Conservation (phyloP, 2,888 invertebrate species). For the Helobdella robusta region DNA sequence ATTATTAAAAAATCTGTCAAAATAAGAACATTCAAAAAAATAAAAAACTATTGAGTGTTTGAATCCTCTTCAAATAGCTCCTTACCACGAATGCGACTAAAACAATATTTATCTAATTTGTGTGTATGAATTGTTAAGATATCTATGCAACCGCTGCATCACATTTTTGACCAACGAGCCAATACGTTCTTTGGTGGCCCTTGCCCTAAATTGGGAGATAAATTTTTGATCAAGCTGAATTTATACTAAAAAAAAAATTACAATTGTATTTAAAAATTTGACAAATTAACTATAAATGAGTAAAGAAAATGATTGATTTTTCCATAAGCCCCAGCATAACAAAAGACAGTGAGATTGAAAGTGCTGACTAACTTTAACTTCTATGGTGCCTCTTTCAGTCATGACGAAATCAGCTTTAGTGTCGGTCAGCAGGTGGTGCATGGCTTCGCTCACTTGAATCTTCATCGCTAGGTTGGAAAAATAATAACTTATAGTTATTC, state of each 20-base stretch:
- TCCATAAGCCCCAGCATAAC: too few relatives aligned
- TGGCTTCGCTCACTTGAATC: constrained; percentile 17
- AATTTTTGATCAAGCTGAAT: neutral
- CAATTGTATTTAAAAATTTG: neutral
- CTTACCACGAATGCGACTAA: too few relatives aligned
- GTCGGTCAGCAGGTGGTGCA: neutral
- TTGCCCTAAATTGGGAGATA: constrained; percentile 16
- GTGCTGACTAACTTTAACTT: constrained; percentile 8
- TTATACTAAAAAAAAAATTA: neutral
- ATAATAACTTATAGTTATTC: too few relatives aligned
- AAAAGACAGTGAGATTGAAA: too few relatives aligned
- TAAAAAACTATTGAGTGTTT: too few relatives aligned
- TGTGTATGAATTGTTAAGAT: too few relatives aligned
- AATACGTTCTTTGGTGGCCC: constrained; percentile 24
- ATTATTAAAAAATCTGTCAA: too few relatives aligned
- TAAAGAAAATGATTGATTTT: too few relatives aligned
- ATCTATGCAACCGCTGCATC: neutral
- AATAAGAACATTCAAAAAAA: too few relatives aligned
- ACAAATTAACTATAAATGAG: neutral
- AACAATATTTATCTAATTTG: neutral
- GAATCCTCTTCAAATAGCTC: too few relatives aligned
- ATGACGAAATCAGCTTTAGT: constrained; percentile 3
- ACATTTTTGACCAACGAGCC: constrained; percentile 17
- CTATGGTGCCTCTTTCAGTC: constrained; percentile 4
- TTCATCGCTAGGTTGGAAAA: too few relatives aligned